Percentiles rank a stretch among this genome's conserved stretches.
These are phyloP conservation scores for Varanus salvator DNA, from an alignment of 2,113 vertebrate species.

Conservation along the genomic window DNA sequence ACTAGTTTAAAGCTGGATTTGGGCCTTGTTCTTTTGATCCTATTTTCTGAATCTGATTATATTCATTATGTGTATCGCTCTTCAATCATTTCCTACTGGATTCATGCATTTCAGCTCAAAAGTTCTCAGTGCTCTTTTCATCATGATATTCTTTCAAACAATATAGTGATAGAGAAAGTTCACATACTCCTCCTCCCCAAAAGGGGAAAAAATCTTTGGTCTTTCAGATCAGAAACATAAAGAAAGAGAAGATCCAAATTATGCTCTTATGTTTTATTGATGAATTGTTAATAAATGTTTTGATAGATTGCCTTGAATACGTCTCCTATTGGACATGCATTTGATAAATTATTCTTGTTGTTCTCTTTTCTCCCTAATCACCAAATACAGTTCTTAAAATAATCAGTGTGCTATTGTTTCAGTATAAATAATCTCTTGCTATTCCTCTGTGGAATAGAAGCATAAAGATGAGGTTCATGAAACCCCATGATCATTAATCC, in stretches of 20 bases:
- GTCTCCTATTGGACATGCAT: background rate
- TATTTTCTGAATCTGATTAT: background rate
- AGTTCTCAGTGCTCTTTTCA: background rate
- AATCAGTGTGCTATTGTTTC: background rate
- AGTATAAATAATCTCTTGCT: background rate
- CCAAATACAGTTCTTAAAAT: background rate
- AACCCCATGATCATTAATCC: background rate
- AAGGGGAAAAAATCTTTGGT: background rate
- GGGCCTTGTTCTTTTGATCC: background rate
- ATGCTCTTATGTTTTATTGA: constrained; percentile 11
- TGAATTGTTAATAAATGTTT: background rate
- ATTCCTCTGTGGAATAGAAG: background rate
- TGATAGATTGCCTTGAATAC: background rate
- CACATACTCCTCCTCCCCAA: background rate
- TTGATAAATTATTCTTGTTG: background rate
- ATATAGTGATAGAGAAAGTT: background rate
- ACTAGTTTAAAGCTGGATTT: background rate
- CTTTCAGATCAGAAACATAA: background rate
- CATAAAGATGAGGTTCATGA: background rate
- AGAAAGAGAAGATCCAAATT: background rate
- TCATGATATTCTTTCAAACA: background rate
- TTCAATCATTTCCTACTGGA: background rate
- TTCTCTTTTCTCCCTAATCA: background rate
- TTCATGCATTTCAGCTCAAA: background rate
- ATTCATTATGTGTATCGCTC: background rate